phyloP scores from a whole-genome alignment of 1,140 invertebrate genomes.

The Grapholita molesta region DNA sequence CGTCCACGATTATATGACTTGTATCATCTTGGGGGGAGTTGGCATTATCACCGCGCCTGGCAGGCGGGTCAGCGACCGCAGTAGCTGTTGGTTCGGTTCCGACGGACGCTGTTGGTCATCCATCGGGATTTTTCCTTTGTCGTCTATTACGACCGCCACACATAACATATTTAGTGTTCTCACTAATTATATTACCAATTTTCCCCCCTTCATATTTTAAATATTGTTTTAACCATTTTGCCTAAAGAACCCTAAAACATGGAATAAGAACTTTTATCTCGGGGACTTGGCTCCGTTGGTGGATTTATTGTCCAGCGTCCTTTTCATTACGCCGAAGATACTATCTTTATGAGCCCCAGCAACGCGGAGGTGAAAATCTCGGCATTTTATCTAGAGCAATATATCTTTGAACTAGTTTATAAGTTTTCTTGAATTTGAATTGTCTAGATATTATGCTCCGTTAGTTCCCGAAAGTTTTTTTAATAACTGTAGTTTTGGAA shows the following conservation, averaged over 20 bases:
- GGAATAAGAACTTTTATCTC: not conserved
- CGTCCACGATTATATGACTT: too few relatives aligned
- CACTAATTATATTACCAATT: too few relatives aligned
- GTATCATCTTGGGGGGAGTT: too few relatives aligned
- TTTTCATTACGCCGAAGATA: slow-evolving; percentile 14
- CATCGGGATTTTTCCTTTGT: too few relatives aligned
- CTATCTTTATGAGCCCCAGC: slow-evolving; percentile 3
- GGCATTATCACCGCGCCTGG: too few relatives aligned
- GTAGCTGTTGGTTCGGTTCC: too few relatives aligned
- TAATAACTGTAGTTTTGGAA: not conserved
- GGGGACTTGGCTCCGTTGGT: not conserved
- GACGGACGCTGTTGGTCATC: too few relatives aligned
- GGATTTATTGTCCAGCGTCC: not conserved
- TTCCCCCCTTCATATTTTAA: too few relatives aligned
- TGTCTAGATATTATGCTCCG: not conserved
- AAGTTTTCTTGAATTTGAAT: not conserved
- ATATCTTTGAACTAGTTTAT: not conserved
- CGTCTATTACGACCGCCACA: too few relatives aligned
- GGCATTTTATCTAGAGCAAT: not conserved
- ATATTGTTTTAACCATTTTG: not conserved
- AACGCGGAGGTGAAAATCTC: not conserved
- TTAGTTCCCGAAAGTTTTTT: not conserved
- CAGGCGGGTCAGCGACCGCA: too few relatives aligned
- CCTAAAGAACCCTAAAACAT: not conserved
- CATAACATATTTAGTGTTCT: too few relatives aligned